Conservation (phyloP, 1,140 invertebrate genomes). For the Melanaphis sacchari region DNA sequence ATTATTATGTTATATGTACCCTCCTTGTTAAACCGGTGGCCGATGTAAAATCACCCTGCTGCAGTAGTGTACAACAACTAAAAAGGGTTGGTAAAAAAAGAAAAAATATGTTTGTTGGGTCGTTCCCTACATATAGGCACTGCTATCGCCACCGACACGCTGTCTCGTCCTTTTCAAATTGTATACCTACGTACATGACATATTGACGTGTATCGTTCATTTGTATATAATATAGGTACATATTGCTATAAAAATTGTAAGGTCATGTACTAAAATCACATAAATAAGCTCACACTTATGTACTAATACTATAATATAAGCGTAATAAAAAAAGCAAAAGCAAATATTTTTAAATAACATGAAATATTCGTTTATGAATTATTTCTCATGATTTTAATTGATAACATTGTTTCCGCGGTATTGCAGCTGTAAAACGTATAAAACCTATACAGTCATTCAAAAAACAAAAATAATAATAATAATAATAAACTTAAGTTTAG, state of each 20-base stretch:
- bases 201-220: not conserved
- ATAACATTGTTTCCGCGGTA: not conserved
- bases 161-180: not conserved
- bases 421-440: not conserved
- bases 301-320: too few relatives aligned
- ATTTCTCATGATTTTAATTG: not conserved
- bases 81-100: conserved; percentile 39
- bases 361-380: not conserved
- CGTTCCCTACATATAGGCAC: not conserved
- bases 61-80: not conserved
- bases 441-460: not conserved
- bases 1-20: conserved; percentile 31
- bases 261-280: not conserved
- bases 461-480: too few relatives aligned
- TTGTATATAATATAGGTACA: not conserved
- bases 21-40: conserved; percentile 42
- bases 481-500: too few relatives aligned
- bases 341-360: not conserved
- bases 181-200: not conserved
- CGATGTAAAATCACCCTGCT: not conserved
- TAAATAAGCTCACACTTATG: not conserved
- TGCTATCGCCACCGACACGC: not conserved
- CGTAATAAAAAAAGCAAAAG: not conserved
- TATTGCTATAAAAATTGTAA: not conserved
- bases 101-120: conserved; percentile 20